phyloP scores from a whole-genome alignment of 2,797 vertebrate species.

The Echiichthys vipera region DNA sequence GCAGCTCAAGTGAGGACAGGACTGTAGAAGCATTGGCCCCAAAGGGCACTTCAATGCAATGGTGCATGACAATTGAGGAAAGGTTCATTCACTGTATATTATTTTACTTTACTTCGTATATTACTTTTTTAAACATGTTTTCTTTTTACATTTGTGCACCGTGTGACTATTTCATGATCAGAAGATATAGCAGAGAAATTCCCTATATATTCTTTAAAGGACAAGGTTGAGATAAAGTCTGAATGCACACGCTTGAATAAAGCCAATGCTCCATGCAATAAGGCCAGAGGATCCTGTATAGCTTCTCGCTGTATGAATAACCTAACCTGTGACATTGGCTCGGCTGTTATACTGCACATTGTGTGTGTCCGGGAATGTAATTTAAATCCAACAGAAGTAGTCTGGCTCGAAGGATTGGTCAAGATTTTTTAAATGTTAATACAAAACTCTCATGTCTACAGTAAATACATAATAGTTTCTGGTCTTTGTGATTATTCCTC shows the following conservation, averaged over 20 bases:
- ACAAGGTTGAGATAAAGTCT: conserved; percentile 28
- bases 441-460: not conserved
- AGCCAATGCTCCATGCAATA: conserved; percentile 1
- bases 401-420: not conserved
- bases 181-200: conserved; percentile 3
- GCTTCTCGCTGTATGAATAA: conserved; percentile 18
- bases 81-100: conserved; percentile 29
- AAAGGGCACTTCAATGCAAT: conserved; percentile 61
- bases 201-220: conserved; percentile 7
- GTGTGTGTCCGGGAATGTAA: conserved; percentile 2
- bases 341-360: conserved; percentile 5
- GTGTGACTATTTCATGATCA: conserved; percentile 5
- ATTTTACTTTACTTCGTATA: conserved; percentile 5
- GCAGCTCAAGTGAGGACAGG: conserved; percentile 35
- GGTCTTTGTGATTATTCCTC: not conserved
- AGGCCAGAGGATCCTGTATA: not conserved
- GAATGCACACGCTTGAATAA: conserved; percentile 35
- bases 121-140: not conserved
- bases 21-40: conserved; percentile 36
- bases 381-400: conserved; percentile 2
- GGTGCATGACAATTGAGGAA: conserved; percentile 44
- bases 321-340: too few species aligned
- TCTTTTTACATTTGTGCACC: not conserved
- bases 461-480: not conserved
- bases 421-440: not conserved